Conservation (phyloP, 2,888 invertebrate species). For the Trichopria drosophilae region DNA sequence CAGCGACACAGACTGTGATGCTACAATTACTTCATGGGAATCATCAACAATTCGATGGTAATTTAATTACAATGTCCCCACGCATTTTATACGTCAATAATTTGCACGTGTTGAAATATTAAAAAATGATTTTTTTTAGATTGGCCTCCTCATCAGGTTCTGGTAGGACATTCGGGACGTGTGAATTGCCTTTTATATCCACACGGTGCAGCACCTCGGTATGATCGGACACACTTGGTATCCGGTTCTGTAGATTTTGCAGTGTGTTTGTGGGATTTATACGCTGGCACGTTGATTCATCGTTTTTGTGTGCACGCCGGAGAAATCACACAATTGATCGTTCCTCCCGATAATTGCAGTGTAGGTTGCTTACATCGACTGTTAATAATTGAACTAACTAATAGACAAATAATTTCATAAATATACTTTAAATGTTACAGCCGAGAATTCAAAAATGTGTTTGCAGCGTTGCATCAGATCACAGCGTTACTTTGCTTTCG, state of each 20-base stretch:
- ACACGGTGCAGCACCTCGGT: slow-evolving; percentile 85
- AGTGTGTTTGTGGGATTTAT: slow-evolving; percentile 94
- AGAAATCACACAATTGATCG: slow-evolving; percentile 90
- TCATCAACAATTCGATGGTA: slow-evolving; percentile 79
- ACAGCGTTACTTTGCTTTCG: slow-evolving; percentile 93
- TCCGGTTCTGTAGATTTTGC: slow-evolving; percentile 98
- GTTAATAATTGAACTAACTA: not conserved
- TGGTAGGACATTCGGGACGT: slow-evolving; percentile 87
- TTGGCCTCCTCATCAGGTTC: slow-evolving; percentile 86
- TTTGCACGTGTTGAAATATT: not conserved
- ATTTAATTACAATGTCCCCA: not conserved
- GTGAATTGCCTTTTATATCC: slow-evolving; percentile 96
- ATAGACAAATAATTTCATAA: not conserved
- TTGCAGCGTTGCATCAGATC: slow-evolving; percentile 96
- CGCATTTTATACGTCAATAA: not conserved
- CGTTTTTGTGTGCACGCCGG: slow-evolving; percentile 98
- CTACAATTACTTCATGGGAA: slow-evolving; percentile 86
- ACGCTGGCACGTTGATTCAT: slow-evolving; percentile 84
- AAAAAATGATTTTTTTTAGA: slow-evolving; percentile 60
- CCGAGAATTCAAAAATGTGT: slow-evolving; percentile 90
- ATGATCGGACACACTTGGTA: slow-evolving; percentile 84
- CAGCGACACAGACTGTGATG: slow-evolving; percentile 94
- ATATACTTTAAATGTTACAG: slow-evolving; percentile 60
- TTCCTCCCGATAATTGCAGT: slow-evolving; percentile 90
- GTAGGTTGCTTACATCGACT: slow-evolving; percentile 61